Base-by-base conservation (phyloP, 1,140 invertebrate genomes). In the Atopsyche davidsoni region DNA sequence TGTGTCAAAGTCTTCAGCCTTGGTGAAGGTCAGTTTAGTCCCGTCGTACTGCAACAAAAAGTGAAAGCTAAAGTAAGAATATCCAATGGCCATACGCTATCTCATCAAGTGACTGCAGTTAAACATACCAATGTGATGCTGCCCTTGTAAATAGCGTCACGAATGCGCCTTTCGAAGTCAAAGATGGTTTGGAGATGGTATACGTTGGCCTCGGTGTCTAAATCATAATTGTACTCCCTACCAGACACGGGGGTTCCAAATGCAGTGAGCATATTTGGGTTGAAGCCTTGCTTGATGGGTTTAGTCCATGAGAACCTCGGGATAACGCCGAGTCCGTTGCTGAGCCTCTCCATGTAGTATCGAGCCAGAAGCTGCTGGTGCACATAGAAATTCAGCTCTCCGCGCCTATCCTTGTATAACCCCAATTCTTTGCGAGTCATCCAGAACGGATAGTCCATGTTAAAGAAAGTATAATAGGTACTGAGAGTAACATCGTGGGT, bases 401-500 rank as follows among this genome's bases (percentile, higher is more conserved):
- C 78, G 40, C 77, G 74, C 55, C 75, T 64, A 14, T 72, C 66
- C 16, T 73, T 72, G 24, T 68, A 62, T 3, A 64, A 48, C 76
- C 63, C 59, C 78, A 69, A 65, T 10, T 74, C 68, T 14, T 74
- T 70, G 32, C 72, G 70, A 24, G 70, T 72, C 57, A 81, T 59
- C 78, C 79, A 85, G 75, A 79, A 80, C 40, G 85, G 82, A 64
- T 80, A 79, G 21, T 76, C 67, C 41, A 75, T 64, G 55, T 84
- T 79, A 71, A 80, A 76, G 65, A 83, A 80, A 66, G 77, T 83
- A 70, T 87, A 83, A 65, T 75, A 85, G 4, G 78, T 62, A 66
- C 87, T 88, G 39, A 84, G 66, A 35, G 78, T 77, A 51, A 81
- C 68, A 61, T 86, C 85, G 59, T 87, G 81, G 22, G 78, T 82